A percentile compares a stretch with the other conserved stretches of the same genome.
phyloP scores from a whole-genome alignment of 2,888 invertebrate genomes.

The Phortica magna region DNA sequence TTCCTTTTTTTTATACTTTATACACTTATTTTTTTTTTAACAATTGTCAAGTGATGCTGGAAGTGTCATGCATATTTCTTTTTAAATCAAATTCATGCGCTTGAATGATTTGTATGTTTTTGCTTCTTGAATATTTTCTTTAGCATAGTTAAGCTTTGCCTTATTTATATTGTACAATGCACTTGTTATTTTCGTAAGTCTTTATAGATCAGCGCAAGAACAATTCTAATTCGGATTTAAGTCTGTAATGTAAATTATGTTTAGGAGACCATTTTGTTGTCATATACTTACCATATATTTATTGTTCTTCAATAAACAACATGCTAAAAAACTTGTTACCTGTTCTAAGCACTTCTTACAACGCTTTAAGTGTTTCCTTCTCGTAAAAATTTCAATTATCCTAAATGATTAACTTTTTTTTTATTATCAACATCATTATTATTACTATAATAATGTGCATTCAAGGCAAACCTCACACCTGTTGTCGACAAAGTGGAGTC shows the following conservation, averaged over 20 bases:
- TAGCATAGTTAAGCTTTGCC: too few relatives aligned
- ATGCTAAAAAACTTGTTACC: not conserved
- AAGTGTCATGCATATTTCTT: constrained; percentile 8
- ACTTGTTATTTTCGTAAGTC: too few relatives aligned
- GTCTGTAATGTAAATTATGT: too few relatives aligned
- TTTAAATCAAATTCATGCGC: constrained; percentile 20
- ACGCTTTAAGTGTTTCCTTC: constrained; percentile 43
- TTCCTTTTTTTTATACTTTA: not conserved
- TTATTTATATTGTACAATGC: too few relatives aligned
- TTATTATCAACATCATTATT: constrained; percentile 44
- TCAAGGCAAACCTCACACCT: constrained; percentile 20
- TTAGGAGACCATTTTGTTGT: not conserved
- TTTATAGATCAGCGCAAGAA: not conserved
- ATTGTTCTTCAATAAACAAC: not conserved
- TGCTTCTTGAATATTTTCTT: not conserved
- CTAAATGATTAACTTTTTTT: constrained; percentile 75
- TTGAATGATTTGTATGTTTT: constrained; percentile 24
- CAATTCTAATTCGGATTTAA: not conserved
- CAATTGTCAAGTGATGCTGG: not conserved
- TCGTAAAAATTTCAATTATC: constrained; percentile 75
- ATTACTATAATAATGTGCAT: constrained; percentile 48
- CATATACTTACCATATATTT: not conserved
- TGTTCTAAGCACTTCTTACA: not conserved
- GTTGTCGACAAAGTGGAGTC: not conserved
- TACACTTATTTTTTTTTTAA: not conserved